phyloP scores from a whole-genome alignment of 2,888 invertebrate genomes.

The Tenthredo distinguenda region DNA sequence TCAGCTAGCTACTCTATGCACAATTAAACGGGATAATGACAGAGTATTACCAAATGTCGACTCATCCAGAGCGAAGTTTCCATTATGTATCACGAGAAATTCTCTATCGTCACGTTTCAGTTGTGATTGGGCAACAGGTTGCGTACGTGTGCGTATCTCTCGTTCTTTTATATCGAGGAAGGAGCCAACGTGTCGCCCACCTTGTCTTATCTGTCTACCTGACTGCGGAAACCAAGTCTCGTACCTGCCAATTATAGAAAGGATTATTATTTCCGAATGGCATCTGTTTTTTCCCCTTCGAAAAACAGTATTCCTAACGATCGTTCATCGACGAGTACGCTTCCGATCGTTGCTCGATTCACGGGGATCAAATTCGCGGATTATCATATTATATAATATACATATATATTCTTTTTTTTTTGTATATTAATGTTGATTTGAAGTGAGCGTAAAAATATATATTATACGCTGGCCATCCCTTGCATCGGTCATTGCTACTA shows the following conservation, averaged over 20 bases:
- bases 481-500: constrained; percentile 60
- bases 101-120: constrained; percentile 49
- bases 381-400: constrained; percentile 6
- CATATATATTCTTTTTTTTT: neutral
- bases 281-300: neutral
- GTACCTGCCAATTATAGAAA: constrained; percentile 22
- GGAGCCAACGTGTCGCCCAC: constrained; percentile 35
- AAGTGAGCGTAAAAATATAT: constrained; percentile 21
- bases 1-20: constrained; percentile 49
- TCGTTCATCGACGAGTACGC: constrained; percentile 38
- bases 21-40: constrained; percentile 53
- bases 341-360: constrained; percentile 44
- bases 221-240: constrained; percentile 28
- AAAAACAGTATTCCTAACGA: neutral
- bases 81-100: constrained; percentile 49
- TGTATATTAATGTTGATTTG: constrained; percentile 5
- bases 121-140: constrained; percentile 49
- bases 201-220: constrained; percentile 48
- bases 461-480: constrained; percentile 47
- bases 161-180: constrained; percentile 1
- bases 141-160: constrained; percentile 46
- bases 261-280: constrained; percentile 38
- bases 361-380: constrained; percentile 29
- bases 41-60: constrained; percentile 53
- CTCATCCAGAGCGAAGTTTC: constrained; percentile 53